phyloP scores from a whole-genome alignment of 2,888 invertebrate genomes.

The Rutpela maculata region DNA sequence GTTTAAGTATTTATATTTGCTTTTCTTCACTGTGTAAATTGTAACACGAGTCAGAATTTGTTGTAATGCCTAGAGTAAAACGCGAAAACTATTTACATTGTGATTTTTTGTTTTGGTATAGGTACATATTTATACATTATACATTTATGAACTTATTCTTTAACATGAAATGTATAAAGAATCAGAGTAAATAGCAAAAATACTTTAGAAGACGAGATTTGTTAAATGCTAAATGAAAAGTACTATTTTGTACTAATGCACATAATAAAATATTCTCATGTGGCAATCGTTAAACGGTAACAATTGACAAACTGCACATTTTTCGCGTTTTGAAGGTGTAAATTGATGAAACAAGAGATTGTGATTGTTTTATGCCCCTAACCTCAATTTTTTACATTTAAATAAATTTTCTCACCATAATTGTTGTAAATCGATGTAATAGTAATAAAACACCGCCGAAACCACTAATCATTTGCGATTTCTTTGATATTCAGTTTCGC shows the following conservation, averaged over 20 bases:
- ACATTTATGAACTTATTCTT: too few relatives aligned
- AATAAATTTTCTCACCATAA: constrained; percentile 33
- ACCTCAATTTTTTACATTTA: constrained; percentile 22
- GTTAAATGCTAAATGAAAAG: too few relatives aligned
- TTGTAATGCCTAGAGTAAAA: too few relatives aligned
- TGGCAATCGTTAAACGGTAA: not conserved
- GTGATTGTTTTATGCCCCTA: constrained; percentile 3
- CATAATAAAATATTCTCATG: constrained; percentile 6
- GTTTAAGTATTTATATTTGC: too few relatives aligned
- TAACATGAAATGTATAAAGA: too few relatives aligned
- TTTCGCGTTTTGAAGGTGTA: not conserved
- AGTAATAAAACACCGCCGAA: constrained; percentile 26
- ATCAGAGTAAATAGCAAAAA: too few relatives aligned
- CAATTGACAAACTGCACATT: not conserved
- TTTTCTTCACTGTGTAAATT: too few relatives aligned
- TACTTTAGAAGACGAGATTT: too few relatives aligned
- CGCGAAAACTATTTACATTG: too few relatives aligned
- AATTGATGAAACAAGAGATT: not conserved
- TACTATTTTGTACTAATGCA: not conserved
- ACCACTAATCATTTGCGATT: constrained; percentile 20
- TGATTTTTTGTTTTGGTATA: too few relatives aligned
- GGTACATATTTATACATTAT: too few relatives aligned
- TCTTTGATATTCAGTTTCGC: constrained; percentile 24
- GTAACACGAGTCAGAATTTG: too few relatives aligned
- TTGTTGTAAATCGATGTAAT: constrained; percentile 34